Base-by-base conservation (phyloP, 2,797 vertebrate genomes). In the Xiphophorus birchmanni region DNA sequence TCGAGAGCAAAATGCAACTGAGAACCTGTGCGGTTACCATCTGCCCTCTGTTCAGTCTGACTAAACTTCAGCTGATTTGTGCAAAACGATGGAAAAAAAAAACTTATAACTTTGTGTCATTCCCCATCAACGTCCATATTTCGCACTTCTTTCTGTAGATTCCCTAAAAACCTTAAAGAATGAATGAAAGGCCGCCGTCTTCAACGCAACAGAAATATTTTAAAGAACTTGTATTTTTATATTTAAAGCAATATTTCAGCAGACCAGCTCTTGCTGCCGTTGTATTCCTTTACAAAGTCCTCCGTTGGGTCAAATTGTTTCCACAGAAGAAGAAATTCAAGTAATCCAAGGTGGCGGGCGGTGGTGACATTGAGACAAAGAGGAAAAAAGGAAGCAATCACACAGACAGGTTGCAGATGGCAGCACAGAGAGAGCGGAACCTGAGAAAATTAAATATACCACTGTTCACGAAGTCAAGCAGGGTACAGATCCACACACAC, bases 401-500 rank as follows among this genome's bases (percentile, higher is more conserved):
- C 65, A 76, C 80, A 79, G 81, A 79, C 82, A 80, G 78, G 75
- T 11, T 65, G 80, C 88, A 90, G 88, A 86, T 88, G 87, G 87
- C 23, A 1, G n/a, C 82, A 50, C 45, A 76, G 83, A 26, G 58
- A 75, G 81, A 87, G 73, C 82, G 80, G 65, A 79, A 75, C 67
- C 48, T 85, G 58, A 47, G 84, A 80, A 87, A 80, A 80, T 2
- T 23, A 73, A 83, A 81, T 71, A 65, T 56, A 73, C 23, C 35
- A 42, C 50, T 1, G 32, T 29, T 35, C 79, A 13, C 54, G 65
- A 89, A 52, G 69, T 84, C 79, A 79, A 80, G 80, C 84, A 77
- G 79, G 17, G 77, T 74, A 56, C 60, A 86, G 82, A 73, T n/a
- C 54, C 17, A 76, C 23, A n/a, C 81, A 32, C 56, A 58, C 60